These are phyloP conservation scores for Saxidomus purpurata DNA, from an alignment of 1,140 invertebrate genomes.

Conservation along the genomic window DNA sequence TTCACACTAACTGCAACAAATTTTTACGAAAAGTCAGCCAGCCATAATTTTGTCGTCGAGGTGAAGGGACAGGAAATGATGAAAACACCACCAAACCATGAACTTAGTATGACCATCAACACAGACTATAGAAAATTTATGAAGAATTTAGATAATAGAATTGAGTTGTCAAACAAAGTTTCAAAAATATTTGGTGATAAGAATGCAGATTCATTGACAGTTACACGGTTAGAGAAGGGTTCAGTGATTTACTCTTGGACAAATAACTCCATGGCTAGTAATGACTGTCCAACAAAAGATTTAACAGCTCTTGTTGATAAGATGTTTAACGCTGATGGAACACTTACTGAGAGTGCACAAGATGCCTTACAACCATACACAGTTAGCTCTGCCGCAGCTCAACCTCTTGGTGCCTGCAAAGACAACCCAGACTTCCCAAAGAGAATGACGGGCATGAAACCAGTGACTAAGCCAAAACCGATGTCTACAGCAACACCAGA, in stretches of 20 bases:
- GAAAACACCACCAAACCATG: conserved; percentile 82
- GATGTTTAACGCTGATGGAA: conserved; percentile 87
- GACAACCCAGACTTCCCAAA: conserved; percentile 82
- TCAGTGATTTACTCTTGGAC: conserved; percentile 91
- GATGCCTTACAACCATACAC: conserved; percentile 92
- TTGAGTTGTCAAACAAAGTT: conserved; percentile 93
- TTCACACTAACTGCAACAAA: conserved; percentile 73
- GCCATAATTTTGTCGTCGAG: conserved; percentile 66
- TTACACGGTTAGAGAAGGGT: conserved; percentile 89
- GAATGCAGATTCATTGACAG: conserved; percentile 91
- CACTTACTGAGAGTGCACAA: conserved; percentile 89
- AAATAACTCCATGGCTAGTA: conserved; percentile 91
- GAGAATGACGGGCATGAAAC: background rate
- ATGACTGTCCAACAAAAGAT: conserved; percentile 91
- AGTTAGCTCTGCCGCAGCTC: conserved; percentile 89
- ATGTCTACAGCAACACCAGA: background rate
- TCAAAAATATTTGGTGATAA: conserved; percentile 92
- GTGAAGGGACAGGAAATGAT: conserved; percentile 56
- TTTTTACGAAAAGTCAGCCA: conserved; percentile 21
- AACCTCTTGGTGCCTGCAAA: conserved; percentile 91
- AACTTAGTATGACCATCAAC: conserved; percentile 93
- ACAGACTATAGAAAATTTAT: conserved; percentile 91
- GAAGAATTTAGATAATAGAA: conserved; percentile 88
- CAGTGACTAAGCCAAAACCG: conserved; percentile 32
- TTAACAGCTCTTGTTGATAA: conserved; percentile 91